Evolutionary conservation across 2,888 invertebrate species (phyloP), one percentile per base, ranked within the genome.

Genomic region (Xylocampa areola): DNA sequence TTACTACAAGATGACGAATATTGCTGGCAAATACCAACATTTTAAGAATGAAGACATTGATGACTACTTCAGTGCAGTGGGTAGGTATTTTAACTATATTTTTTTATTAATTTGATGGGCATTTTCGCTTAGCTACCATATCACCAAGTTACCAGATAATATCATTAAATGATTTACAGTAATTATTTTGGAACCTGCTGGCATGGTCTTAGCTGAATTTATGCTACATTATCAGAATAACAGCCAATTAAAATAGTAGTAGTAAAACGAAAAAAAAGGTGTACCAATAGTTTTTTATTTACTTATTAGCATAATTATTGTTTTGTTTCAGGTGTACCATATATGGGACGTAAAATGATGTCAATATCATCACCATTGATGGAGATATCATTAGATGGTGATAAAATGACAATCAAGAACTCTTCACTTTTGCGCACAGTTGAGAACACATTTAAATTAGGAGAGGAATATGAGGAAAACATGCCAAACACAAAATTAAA

Each of bases 31-130:
- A 82, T 96, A 96, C 84, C 94, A 94, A 72, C 95, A 96, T 68
- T 95, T 95, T 68, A 95, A 94, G 77, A 96, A 95, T 87, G 96
- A 96, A 80, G 95, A 96, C 83, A 87, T 96, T 73, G 95, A 96
- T 53, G 95, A 95, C 62, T 96, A 95, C 81, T 96, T 95, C 73
- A 90, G 90, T 79, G 94, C 94, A 45, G 87, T 95, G 66, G 96
- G 96, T 96, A 87, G 83, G 94, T 86, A 61, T 19, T 23, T 41
- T 10, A n/a, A 4, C 4, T 33, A 23, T 17, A 0, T 8, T 3
- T 14, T 11, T 16, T 19, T 10, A 16, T 33, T 10, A 0, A 11
- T 1, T 8, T 33, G 7, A 14, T 16, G 14, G 14, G 1, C n/a
- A 5, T 25, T 25, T 25, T 8, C 8, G 21, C 3, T 4, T 25